phyloP scores from a whole-genome alignment of 92 coral and sea anemone genomes.

The Epizoanthus stellaris region DNA sequence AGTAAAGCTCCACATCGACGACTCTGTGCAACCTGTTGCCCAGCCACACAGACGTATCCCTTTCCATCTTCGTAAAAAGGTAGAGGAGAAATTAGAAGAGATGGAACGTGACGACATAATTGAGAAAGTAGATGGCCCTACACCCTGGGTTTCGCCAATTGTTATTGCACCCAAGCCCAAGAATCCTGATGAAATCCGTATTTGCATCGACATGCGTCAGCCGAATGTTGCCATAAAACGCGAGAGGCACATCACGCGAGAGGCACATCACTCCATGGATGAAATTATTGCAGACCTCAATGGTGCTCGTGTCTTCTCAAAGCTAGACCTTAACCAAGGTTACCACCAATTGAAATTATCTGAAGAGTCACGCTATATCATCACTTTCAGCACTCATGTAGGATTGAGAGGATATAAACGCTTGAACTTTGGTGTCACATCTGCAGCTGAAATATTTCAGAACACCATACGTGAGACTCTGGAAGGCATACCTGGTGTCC shows the following conservation, averaged over 20 bases:
- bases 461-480: constrained; percentile 30
- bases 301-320: constrained; percentile 56
- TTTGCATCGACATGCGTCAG: constrained; percentile 65
- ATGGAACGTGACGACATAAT: constrained; percentile 29
- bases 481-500: constrained; percentile 24
- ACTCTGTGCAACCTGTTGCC: constrained; percentile 46
- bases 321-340: constrained; percentile 67
- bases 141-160: constrained; percentile 62
- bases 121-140: constrained; percentile 50
- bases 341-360: constrained; percentile 64
- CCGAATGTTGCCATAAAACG: constrained; percentile 66
- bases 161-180: constrained; percentile 61
- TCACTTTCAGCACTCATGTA: constrained; percentile 39
- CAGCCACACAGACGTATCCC: constrained; percentile 67
- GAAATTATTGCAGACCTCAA: constrained; percentile 60
- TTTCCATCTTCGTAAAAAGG: constrained; percentile 51
- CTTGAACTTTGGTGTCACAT: constrained; percentile 35
- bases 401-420: constrained; percentile 13
- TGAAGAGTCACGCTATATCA: constrained; percentile 62
- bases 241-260: constrained; percentile 65
- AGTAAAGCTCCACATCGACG: constrained; percentile 51
- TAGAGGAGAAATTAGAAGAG: constrained; percentile 51
- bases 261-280: too few relatives aligned
- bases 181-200: constrained; percentile 51
- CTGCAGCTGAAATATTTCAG: constrained; percentile 28